Conservation (phyloP, 2,113 vertebrate species). For the Scomber colias region DNA sequence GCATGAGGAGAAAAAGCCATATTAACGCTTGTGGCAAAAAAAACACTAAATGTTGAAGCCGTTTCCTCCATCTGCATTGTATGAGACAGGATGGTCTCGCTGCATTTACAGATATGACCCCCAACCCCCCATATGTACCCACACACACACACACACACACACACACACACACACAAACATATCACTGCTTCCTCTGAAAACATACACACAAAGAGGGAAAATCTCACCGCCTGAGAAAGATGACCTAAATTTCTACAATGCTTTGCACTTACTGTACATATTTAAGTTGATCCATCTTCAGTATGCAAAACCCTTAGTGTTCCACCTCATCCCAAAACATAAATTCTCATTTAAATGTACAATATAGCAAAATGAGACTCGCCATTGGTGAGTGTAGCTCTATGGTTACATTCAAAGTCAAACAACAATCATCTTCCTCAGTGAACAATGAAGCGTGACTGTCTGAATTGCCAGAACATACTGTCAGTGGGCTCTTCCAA, state of each 20-base stretch:
- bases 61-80: conserved; percentile 84
- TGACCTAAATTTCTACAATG: conserved; percentile 77
- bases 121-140: conserved; percentile 18
- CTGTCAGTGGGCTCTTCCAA: conserved; percentile 62
- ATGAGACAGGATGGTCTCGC: conserved; percentile 58
- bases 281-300: conserved; percentile 73
- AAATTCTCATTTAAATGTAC: conserved; percentile 72
- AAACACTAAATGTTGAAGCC: conserved; percentile 67
- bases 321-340: conserved; percentile 57
- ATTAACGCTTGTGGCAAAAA: conserved; percentile 79
- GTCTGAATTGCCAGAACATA: conserved; percentile 56
- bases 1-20: conserved; percentile 74
- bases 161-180: background rate
- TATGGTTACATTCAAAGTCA: conserved; percentile 66
- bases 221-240: conserved; percentile 58
- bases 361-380: conserved; percentile 53
- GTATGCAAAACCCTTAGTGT: conserved; percentile 62
- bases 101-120: conserved; percentile 58
- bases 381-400: conserved; percentile 43
- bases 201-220: conserved; percentile 53
- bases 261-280: conserved; percentile 71
- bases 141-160: background rate
- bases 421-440: conserved; percentile 54
- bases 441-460: conserved; percentile 74
- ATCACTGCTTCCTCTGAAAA: conserved; percentile 53